Evolutionary conservation across 2,888 invertebrate species (phyloP).

Genomic region (Boloria euphrosyne): DNA sequence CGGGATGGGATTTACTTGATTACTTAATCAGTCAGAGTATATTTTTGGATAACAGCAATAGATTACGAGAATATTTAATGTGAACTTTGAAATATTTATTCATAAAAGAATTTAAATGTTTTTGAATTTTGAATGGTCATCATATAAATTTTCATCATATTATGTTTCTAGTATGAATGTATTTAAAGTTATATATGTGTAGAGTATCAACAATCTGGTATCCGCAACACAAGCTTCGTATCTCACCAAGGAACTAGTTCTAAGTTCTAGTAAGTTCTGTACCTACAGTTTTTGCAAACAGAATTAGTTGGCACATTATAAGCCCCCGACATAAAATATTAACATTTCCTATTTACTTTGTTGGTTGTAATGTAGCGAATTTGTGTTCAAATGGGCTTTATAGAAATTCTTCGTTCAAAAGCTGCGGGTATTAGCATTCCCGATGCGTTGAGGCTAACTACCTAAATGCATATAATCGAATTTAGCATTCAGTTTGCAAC

Average conservation of each 20-base stretch:
- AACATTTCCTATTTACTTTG: slow-evolving; percentile 19
- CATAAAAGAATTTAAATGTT: too few relatives aligned
- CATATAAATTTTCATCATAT: too few relatives aligned
- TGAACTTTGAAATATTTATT: too few relatives aligned
- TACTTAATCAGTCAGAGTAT: neutral
- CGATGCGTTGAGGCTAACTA: slow-evolving; percentile 65
- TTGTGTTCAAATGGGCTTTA: slow-evolving; percentile 33
- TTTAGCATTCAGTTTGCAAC: slow-evolving; percentile 71
- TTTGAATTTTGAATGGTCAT: too few relatives aligned
- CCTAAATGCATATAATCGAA: slow-evolving; percentile 75
- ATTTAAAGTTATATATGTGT: too few relatives aligned
- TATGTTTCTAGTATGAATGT: too few relatives aligned
- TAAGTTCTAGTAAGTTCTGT: too few relatives aligned
- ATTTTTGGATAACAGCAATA: neutral
- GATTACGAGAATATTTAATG: too few relatives aligned
- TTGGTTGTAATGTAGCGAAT: slow-evolving; percentile 17
- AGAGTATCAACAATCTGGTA: too few relatives aligned
- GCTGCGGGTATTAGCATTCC: slow-evolving; percentile 58
- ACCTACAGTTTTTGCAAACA: too few relatives aligned
- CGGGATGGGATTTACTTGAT: neutral
- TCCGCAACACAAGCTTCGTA: too few relatives aligned
- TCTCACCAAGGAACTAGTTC: too few relatives aligned
- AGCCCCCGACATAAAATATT: slow-evolving; percentile 13
- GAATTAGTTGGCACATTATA: slow-evolving; percentile 17
- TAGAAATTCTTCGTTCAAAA: slow-evolving; percentile 43